Evolutionary conservation across 2,888 invertebrate species (phyloP).

Genomic region (Ectobius pallidus): DNA sequence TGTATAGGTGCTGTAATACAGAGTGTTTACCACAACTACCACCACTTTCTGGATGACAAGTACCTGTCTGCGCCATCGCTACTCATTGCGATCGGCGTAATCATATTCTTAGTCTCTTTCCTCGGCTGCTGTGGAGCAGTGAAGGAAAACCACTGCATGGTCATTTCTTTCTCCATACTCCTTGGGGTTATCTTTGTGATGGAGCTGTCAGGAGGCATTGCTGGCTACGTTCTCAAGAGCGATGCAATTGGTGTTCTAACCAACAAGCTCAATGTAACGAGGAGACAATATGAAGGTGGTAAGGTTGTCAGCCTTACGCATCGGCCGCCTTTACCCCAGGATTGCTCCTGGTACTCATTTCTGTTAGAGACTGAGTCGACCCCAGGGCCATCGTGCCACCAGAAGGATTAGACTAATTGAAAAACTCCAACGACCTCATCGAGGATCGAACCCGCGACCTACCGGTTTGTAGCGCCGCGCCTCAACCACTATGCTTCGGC

Average conservation of each 20-base stretch:
- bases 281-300: no score
- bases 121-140: conserved; percentile 97
- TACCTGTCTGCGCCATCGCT: conserved; percentile 82
- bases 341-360: no score
- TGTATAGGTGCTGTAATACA: conserved; percentile 74
- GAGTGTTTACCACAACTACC: conserved; percentile 68
- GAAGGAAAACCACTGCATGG: conserved; percentile 95
- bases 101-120: conserved; percentile 92
- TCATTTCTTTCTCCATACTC: conserved; percentile 72
- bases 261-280: conserved; percentile 58
- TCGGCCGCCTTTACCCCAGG: no score
- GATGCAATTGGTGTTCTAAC: conserved; percentile 55
- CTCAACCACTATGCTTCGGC: no score
- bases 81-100: conserved; percentile 83
- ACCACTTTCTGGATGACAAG: conserved; percentile 68
- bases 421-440: no score
- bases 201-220: conserved; percentile 66
- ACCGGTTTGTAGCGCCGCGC: no score
- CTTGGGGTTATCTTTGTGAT: conserved; percentile 62
- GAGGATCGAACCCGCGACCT: no score
- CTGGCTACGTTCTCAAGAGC: conserved; percentile 59
- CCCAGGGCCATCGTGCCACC: no score
- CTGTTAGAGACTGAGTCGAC: no score
- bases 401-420: no score
- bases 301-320: no score